Base-by-base conservation (phyloP, 1,140 invertebrate genomes). In the Calosoma granatense region DNA sequence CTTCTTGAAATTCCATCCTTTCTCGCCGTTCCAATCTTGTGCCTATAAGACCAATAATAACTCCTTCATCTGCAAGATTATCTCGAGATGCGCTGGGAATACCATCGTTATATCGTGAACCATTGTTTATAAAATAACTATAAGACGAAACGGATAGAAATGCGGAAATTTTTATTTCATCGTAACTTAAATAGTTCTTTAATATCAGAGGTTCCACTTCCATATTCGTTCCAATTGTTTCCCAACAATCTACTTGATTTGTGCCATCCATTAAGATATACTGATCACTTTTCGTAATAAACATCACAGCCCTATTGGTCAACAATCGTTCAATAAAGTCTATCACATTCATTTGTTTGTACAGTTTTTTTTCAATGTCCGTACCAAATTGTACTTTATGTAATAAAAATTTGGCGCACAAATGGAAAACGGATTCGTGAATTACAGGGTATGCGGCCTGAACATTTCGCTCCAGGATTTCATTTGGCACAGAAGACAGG, bases 311-410 rank as follows among this genome's bases (percentile, higher is more conserved):
- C 19, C 80, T 64, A 55, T 81, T 82, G 20, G 73, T 74, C 22
- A 83, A 59, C 22, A 83, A 65, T 19, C 80, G 71, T 56, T 81
- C 75, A 19, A 81, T 74, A 4, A 81, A 73, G 17, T 79, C 70
- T 2, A 77, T 62, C 17, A 83, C 67, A 1, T 69, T 69, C 76
- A 82, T 77, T 19, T 79, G 68, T 64, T 74, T 74, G 61, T 80
- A 82, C n/a, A 81, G 61, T 0, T 68, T 61, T 58, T 76, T 78
- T 60, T 82, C 80, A 17, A 78, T 69, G 1, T 57, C 17, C 6
- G 72, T 77, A 11, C 81, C 80, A 60, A 75, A 70, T 19, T 73
- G 67, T 51, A 75, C 63, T 63, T 77, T 77, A 58, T 71, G 65
- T 30, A 72, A 66, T 4, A 78, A 53, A 69, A 73, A 74, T 36